Percentiles rank a stretch among this genome's conserved stretches.
These are phyloP conservation scores for Hylaeus anthracinus DNA, from an alignment of 1,140 invertebrate species.

Conservation along the genomic window DNA sequence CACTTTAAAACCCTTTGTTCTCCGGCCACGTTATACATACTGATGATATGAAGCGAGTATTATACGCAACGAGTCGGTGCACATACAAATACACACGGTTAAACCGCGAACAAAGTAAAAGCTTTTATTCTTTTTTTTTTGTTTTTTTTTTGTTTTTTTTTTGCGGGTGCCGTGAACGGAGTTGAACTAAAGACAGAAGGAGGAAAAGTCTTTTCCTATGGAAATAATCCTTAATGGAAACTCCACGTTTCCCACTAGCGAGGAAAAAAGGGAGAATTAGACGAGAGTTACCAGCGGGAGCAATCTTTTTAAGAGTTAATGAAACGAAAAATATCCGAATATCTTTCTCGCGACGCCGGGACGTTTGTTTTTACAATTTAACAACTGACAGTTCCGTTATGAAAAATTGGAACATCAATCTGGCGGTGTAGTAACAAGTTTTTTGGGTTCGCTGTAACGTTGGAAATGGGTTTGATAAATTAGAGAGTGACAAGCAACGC, in stretches of 20 bases:
- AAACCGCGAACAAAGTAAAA: slow-evolving; percentile 8
- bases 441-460: too few species aligned
- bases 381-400: too few species aligned
- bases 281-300: too few species aligned
- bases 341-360: too few species aligned
- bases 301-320: too few species aligned
- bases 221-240: slow-evolving; percentile 1
- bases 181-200: neutral
- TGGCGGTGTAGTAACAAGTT: too few species aligned
- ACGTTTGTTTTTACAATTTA: too few species aligned
- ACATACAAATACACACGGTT: neutral
- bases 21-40: slow-evolving; percentile 22
- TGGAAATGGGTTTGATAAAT: too few species aligned
- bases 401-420: too few species aligned
- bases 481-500: too few species aligned
- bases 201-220: neutral
- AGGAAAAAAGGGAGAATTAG: neutral
- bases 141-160: neutral
- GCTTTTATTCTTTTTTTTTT: neutral
- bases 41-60: slow-evolving; percentile 9
- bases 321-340: too few species aligned
- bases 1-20: slow-evolving; percentile 31
- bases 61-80: neutral
- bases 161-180: neutral
- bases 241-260: neutral